phyloP scores from a whole-genome alignment of 1,140 invertebrate genomes.

The Sycophaga agraensis region DNA sequence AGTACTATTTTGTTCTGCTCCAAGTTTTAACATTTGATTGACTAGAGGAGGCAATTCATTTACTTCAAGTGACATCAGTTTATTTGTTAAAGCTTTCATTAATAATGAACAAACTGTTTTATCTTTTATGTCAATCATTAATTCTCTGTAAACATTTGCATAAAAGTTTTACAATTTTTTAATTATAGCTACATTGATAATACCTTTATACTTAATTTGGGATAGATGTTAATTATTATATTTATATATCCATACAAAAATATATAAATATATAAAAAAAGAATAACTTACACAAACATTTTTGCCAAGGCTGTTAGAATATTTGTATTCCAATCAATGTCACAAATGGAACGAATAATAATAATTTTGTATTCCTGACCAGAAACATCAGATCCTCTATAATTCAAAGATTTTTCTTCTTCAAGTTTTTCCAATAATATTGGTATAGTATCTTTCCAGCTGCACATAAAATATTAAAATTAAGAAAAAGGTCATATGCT shows the following conservation, averaged over 20 bases:
- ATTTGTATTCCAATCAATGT: constrained; percentile 43
- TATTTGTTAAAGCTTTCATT: constrained; percentile 47
- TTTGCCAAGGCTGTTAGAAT: constrained; percentile 52
- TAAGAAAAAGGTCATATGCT: background rate
- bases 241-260: too few relatives aligned
- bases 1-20: constrained; percentile 41
- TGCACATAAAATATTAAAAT: constrained; percentile 29
- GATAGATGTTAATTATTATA: background rate
- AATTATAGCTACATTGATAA: too few relatives aligned
- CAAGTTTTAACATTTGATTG: constrained; percentile 54
- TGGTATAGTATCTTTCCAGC: constrained; percentile 59
- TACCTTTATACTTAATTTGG: background rate
- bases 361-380: constrained; percentile 54
- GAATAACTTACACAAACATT: constrained; percentile 54
- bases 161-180: background rate
- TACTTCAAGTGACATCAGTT: constrained; percentile 40
- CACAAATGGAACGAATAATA: constrained; percentile 53
- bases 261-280: background rate
- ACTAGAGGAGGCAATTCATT: constrained; percentile 58
- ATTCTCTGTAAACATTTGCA: constrained; percentile 49
- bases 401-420: constrained; percentile 49
- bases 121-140: constrained; percentile 48
- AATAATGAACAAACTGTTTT: constrained; percentile 47
- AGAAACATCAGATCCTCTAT: constrained; percentile 47
- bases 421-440: constrained; percentile 51